Base-by-base conservation (phyloP, 2,797 vertebrate genomes). In the Falco novaeseelandiae region DNA sequence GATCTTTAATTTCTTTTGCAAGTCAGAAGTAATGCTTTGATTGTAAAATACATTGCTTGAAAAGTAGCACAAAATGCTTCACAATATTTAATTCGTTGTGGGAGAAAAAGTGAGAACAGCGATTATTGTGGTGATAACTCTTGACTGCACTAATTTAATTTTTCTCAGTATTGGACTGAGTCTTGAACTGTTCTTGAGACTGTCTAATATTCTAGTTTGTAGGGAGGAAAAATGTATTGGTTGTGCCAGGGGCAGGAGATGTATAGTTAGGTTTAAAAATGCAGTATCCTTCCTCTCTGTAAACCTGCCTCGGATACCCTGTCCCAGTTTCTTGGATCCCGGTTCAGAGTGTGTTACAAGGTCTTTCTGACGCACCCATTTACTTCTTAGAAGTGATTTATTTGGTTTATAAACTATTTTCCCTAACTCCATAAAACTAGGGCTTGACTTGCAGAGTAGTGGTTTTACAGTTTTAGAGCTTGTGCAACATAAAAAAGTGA, bases 371-470 rank as follows among this genome's bases (percentile, higher is more conserved):
- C 0, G 3, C 57, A 57, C 32, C 14, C 10, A 26, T 87, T 83
- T 25, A 36, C 40, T 92, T 34, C 42, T 22, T 46, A 51, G 32
- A 87, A 19, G 22, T 30, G 46, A 36, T 90, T 96, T 87, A 81
- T 83, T 92, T 7, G 48, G 59, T 91, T 97, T 94, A 87, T 90
- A 84, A 88, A 67, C 74, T 80, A 42, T 57, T 54, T 81, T 92
- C 90, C 44, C 52, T 48, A 55, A 67, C 55, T 40, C 70, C 77
- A 82, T 70, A 89, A 95, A 95, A 87, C 74, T 73, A 44, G 63
- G 51, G 70, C 80, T 97, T 97, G 92, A 85, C 89, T 97, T 95
- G 78, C 29, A 91, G 79, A 94, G 74, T 81, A 52, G 87, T 71
- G 17, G n/a, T 80, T 97, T 94, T 52, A 87, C 86, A 89, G 81